Percentiles rank a stretch among this genome's conserved stretches.
Evolutionary conservation across 2,113 vertebrate genomes (phyloP).

Genomic region (Cheilinus undulatus): DNA sequence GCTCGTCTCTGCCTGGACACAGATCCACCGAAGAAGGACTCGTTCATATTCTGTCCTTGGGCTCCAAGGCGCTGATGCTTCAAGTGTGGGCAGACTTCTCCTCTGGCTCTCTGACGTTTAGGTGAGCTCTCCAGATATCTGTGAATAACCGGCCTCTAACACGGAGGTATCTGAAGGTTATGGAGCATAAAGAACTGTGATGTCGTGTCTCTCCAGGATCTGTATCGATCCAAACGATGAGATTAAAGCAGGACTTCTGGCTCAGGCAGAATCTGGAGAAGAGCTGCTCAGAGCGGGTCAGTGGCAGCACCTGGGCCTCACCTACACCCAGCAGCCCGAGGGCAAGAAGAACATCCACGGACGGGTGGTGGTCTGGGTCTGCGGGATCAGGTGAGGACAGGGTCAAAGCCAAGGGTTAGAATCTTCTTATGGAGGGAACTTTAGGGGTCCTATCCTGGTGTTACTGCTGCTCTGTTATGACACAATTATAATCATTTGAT

Average conservation of each 20-base stretch:
- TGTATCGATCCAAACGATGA: constrained; percentile 95
- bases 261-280: constrained; percentile 90
- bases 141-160: too few species aligned
- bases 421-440: too few species aligned
- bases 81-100: constrained; percentile 94
- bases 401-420: too few species aligned
- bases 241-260: constrained; percentile 90
- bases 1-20: constrained; percentile 72
- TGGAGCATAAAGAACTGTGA: constrained; percentile 1
- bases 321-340: constrained; percentile 91
- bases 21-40: constrained; percentile 86
- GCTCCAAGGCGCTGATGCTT: constrained; percentile 96
- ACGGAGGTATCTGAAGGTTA: constrained; percentile 5
- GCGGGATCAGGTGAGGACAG: constrained; percentile 92
- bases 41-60: constrained; percentile 93
- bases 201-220: constrained; percentile 81
- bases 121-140: constrained; percentile 78
- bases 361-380: constrained; percentile 90
- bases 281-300: constrained; percentile 84
- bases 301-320: constrained; percentile 95
- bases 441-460: too few species aligned
- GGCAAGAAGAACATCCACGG: constrained; percentile 93
- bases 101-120: constrained; percentile 89
- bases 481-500: too few species aligned
- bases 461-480: too few species aligned